Evolutionary conservation across 2,113 vertebrate genomes (phyloP).

Genomic region (Cygnus atratus): DNA sequence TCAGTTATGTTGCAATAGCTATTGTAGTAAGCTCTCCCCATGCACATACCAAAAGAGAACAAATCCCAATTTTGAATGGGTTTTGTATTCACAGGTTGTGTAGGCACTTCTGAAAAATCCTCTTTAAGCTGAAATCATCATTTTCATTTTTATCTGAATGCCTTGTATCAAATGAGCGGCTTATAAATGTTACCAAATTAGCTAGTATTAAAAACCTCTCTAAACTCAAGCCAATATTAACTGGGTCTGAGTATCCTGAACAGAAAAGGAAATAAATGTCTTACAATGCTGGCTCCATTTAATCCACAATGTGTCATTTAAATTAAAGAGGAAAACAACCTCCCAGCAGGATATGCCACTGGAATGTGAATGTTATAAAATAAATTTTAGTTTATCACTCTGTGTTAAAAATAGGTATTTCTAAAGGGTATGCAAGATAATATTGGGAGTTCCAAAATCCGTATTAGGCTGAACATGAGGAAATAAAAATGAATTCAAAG

Average conservation of each 20-base stretch:
- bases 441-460: not conserved
- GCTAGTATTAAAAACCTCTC: not conserved
- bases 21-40: conserved; percentile 6
- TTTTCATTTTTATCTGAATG: conserved; percentile 35
- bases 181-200: conserved; percentile 2
- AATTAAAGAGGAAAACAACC: conserved; percentile 22
- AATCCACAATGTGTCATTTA: not conserved
- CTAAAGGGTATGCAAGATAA: not conserved
- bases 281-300: not conserved
- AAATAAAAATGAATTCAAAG: not conserved
- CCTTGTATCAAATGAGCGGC: conserved; percentile 3
- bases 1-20: conserved; percentile 27
- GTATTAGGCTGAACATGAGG: not conserved
- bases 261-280: conserved; percentile 24
- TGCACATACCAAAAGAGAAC: not conserved
- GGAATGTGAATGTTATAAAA: not conserved
- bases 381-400: not conserved
- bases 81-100: not conserved
- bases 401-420: not conserved
- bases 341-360: conserved; percentile 1
- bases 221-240: conserved; percentile 37
- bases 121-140: conserved; percentile 3
- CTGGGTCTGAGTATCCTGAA: not conserved
- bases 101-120: conserved; percentile 52
- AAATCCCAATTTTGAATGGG: conserved; percentile 51